Evolutionary conservation across 1,140 invertebrate genomes (phyloP).

Genomic region (Drosophila busckii): DNA sequence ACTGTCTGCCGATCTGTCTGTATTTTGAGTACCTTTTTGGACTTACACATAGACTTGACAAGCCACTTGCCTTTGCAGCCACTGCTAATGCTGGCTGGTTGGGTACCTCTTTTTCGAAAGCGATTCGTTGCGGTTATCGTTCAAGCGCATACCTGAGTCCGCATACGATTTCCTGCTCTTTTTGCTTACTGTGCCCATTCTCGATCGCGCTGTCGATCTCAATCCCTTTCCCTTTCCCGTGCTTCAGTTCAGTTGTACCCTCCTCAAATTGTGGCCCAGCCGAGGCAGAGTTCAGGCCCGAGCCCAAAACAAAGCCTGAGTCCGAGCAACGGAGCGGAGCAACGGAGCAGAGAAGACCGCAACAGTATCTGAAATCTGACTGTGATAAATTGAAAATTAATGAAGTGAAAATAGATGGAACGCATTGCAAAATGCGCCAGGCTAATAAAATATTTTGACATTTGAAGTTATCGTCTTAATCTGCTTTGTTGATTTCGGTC

Average conservation of each 20-base stretch:
- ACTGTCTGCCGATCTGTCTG: too few species aligned
- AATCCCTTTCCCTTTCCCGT: too few species aligned
- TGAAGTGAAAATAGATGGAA: slow-evolving; percentile 79
- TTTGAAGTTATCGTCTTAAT: slow-evolving; percentile 79
- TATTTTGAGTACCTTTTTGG: too few species aligned
- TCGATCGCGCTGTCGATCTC: slow-evolving; percentile 48
- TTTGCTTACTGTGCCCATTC: slow-evolving; percentile 32
- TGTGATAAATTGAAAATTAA: slow-evolving; percentile 79
- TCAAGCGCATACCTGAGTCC: slow-evolving; percentile 61
- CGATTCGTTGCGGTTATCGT: slow-evolving; percentile 58
- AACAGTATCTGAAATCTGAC: slow-evolving; percentile 75
- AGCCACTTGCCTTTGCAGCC: too few species aligned
- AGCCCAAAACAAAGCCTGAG: background rate
- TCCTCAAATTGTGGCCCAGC: slow-evolving; percentile 47
- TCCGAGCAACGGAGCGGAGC: background rate
- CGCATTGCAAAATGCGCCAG: slow-evolving; percentile 79
- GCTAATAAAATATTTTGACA: slow-evolving; percentile 79
- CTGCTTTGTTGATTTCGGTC: slow-evolving; percentile 75
- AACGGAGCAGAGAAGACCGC: slow-evolving; percentile 1
- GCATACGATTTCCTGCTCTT: slow-evolving; percentile 50
- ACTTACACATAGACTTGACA: too few species aligned
- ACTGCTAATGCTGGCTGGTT: too few species aligned
- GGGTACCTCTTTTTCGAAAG: slow-evolving; percentile 12
- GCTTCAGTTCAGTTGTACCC: slow-evolving; percentile 54
- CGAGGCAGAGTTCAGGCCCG: slow-evolving; percentile 8